These are phyloP conservation scores for Delia radicum DNA, from an alignment of 1,140 invertebrate species.

Conservation along the genomic window DNA sequence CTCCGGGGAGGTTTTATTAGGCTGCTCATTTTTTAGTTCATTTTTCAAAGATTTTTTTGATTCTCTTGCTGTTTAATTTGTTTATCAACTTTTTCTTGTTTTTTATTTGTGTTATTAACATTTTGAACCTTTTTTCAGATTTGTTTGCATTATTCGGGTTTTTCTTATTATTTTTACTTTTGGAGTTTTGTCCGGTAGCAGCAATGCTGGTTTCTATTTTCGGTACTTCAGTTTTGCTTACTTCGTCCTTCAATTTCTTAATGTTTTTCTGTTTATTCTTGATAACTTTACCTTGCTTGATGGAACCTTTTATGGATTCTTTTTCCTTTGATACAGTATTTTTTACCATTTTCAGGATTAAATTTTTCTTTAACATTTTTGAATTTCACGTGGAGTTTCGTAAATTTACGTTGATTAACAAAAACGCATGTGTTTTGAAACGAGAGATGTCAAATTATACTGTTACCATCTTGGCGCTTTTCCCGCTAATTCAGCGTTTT, in stretches of 20 bases:
- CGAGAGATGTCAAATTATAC: too few species aligned
- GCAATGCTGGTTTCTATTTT: not conserved
- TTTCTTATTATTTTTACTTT: not conserved
- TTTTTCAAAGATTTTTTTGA: too few species aligned
- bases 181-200: not conserved
- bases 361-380: not conserved
- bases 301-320: not conserved
- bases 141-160: not conserved
- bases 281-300: slow-evolving; percentile 17
- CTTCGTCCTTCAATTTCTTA: slow-evolving; percentile 2
- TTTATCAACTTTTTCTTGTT: not conserved
- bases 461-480: too few species aligned
- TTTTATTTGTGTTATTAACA: not conserved
- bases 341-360: not conserved
- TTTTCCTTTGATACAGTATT: not conserved
- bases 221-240: not conserved
- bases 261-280: slow-evolving; percentile 25
- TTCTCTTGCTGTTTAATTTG: not conserved
- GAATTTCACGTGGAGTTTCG: not conserved
- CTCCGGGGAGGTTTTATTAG: not conserved
- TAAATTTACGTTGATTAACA: not conserved
- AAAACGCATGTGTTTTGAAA: not conserved
- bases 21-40: too few species aligned
- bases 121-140: not conserved
- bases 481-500: too few species aligned